phyloP scores from a whole-genome alignment of 2,888 invertebrate species.

The Chirona hameri region DNA sequence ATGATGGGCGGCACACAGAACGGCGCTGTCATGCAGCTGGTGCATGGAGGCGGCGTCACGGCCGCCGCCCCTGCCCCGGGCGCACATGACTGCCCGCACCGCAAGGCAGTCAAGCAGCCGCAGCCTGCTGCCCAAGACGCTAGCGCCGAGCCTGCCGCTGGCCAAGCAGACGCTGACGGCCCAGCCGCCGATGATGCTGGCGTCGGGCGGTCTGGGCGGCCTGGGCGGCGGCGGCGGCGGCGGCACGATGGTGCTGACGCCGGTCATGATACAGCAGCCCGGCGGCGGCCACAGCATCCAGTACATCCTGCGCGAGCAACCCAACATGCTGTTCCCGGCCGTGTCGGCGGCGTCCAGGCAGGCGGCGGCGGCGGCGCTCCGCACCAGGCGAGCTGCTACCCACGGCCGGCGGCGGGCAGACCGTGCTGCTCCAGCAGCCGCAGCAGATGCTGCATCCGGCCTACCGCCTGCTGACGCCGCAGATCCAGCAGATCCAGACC shows the following conservation, averaged over 20 bases:
- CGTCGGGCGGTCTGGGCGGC: background rate
- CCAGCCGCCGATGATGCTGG: constrained; percentile 5
- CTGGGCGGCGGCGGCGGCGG: background rate
- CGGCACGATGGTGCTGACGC: constrained; percentile 7
- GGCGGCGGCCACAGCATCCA: constrained; percentile 12
- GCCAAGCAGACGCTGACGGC: constrained; percentile 3
- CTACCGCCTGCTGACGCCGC: constrained; percentile 2
- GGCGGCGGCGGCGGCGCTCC: background rate
- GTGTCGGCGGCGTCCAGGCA: background rate
- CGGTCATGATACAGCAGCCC: constrained; percentile 22
- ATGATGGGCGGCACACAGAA: background rate
- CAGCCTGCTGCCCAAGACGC: constrained; percentile 30
- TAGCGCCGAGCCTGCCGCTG: constrained; percentile 5
- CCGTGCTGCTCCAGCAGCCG: background rate
- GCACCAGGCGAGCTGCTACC: constrained; percentile 25
- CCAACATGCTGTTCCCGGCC: constrained; percentile 5
- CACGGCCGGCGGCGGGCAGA: constrained; percentile 26
- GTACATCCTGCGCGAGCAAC: constrained; percentile 25
- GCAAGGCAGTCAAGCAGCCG: background rate
- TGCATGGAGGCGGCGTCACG: background rate
- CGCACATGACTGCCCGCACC: background rate
- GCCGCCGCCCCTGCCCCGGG: background rate
- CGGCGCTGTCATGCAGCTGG: constrained; percentile 25
- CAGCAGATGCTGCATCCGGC: constrained; percentile 6
- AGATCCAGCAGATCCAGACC: background rate